phyloP scores from a whole-genome alignment of 2,888 invertebrate genomes.

The Rhogogaster chlorosoma region DNA sequence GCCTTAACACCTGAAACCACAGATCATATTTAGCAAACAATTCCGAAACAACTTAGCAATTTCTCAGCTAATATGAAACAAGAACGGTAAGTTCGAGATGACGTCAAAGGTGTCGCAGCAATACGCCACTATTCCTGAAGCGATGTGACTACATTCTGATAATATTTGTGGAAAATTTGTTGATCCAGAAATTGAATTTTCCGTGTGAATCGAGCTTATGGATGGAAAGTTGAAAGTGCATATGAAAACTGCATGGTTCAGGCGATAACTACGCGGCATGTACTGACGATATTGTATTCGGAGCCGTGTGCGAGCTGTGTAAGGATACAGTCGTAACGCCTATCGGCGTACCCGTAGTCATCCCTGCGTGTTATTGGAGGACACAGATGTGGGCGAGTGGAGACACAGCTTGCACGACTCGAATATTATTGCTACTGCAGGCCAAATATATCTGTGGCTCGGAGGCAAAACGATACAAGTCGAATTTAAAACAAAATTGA shows the following conservation, averaged over 20 bases:
- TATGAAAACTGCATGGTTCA: slow-evolving; percentile 32
- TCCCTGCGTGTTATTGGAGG: slow-evolving; percentile 58
- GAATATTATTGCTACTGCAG: slow-evolving; percentile 49
- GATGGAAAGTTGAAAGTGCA: slow-evolving; percentile 36
- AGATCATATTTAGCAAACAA: neutral
- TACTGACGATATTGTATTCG: slow-evolving; percentile 44
- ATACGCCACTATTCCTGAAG: neutral
- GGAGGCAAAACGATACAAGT: neutral
- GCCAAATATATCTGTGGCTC: slow-evolving; percentile 35
- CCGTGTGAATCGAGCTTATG: neutral
- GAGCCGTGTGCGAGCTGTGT: slow-evolving; percentile 46
- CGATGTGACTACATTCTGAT: neutral
- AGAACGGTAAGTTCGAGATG: neutral
- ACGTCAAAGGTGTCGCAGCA: neutral
- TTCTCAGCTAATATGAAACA: neutral
- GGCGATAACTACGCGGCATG: slow-evolving; percentile 42
- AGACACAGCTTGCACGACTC: slow-evolving; percentile 47
- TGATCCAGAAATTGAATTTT: neutral
- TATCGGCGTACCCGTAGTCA: slow-evolving; percentile 57
- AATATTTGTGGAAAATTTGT: neutral
- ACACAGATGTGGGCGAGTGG: slow-evolving; percentile 58
- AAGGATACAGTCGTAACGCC: slow-evolving; percentile 55
- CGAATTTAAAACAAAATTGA: neutral
- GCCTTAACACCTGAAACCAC: neutral
- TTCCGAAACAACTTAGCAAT: neutral